Evolutionary conservation across 2,113 vertebrate species (phyloP).

Genomic region (Rallus limicola): DNA sequence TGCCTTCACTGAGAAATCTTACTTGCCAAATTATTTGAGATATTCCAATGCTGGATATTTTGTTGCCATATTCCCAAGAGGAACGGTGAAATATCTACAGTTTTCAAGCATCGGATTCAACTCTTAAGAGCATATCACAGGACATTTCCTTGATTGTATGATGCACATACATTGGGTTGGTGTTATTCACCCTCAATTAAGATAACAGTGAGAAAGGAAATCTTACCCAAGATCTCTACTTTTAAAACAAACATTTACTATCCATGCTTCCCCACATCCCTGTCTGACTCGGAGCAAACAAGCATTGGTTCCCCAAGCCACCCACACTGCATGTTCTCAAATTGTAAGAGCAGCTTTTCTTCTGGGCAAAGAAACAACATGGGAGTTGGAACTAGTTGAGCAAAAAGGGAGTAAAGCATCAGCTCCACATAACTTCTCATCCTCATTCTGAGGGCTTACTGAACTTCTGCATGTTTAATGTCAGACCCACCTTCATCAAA

Average conservation of each 20-base stretch:
- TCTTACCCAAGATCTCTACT: not conserved
- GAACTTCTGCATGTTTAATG: not conserved
- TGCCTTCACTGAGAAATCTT: not conserved
- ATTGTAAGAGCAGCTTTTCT: not conserved
- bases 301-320: not conserved
- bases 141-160: not conserved
- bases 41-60: not conserved
- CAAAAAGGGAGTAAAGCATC: not conserved
- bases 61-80: not conserved
- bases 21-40: not conserved
- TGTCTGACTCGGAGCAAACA: not conserved
- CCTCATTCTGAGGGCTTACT: not conserved
- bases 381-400: not conserved
- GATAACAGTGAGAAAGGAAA: not conserved
- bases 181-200: not conserved
- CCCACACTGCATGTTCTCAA: not conserved
- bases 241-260: not conserved
- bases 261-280: not conserved
- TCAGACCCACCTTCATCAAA: not conserved
- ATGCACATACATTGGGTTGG: not conserved
- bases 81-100: not conserved
- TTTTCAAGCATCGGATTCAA: not conserved
- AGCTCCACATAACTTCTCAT: not conserved
- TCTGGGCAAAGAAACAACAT: not conserved
- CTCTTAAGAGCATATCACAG: accelerated